These are phyloP conservation scores for Archocentrus centrarchus DNA, from an alignment of 2,113 vertebrate genomes.

Conservation along the genomic window DNA sequence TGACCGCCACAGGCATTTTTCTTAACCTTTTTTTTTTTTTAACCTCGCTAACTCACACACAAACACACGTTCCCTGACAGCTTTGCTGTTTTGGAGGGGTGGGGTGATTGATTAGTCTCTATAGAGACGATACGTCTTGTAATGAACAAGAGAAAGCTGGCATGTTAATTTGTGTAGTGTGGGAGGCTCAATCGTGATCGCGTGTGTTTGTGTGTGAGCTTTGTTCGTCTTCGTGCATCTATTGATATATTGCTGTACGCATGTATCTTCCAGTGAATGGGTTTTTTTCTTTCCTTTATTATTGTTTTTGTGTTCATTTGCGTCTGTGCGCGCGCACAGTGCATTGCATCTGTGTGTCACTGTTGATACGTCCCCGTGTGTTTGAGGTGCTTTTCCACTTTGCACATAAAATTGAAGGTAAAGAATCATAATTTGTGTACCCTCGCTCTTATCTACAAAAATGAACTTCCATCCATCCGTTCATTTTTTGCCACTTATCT, in stretches of 20 bases:
- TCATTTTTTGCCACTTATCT: not conserved
- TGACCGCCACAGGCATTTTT: slow-evolving; percentile 45
- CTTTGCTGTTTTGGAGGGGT: slow-evolving; percentile 40
- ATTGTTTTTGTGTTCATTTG: not conserved
- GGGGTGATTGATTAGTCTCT: slow-evolving; percentile 71
- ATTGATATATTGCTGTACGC: not conserved
- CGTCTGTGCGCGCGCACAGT: not conserved
- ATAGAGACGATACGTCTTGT: slow-evolving; percentile 64
- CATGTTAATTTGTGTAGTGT: slow-evolving; percentile 67
- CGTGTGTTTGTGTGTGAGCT: slow-evolving; percentile 27
- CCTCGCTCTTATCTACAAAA: not conserved
- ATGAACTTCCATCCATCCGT: not conserved
- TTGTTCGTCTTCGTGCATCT: not conserved
- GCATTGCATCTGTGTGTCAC: not conserved
- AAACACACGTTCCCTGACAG: slow-evolving; percentile 39
- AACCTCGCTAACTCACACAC: slow-evolving; percentile 29
- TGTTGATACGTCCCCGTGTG: not conserved
- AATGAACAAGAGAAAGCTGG: slow-evolving; percentile 68
- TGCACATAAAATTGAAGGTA: not conserved
- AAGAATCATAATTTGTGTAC: not conserved
- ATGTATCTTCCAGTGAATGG: not conserved
- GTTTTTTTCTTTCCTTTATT: not conserved
- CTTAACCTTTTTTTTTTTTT: slow-evolving; percentile 4
- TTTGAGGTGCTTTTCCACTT: not conserved
- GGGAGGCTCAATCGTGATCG: slow-evolving; percentile 12